Percentiles rank a stretch among this genome's conserved stretches.
Conservation (phyloP, 2,113 vertebrate species). For the Circaetus gallicus region DNA sequence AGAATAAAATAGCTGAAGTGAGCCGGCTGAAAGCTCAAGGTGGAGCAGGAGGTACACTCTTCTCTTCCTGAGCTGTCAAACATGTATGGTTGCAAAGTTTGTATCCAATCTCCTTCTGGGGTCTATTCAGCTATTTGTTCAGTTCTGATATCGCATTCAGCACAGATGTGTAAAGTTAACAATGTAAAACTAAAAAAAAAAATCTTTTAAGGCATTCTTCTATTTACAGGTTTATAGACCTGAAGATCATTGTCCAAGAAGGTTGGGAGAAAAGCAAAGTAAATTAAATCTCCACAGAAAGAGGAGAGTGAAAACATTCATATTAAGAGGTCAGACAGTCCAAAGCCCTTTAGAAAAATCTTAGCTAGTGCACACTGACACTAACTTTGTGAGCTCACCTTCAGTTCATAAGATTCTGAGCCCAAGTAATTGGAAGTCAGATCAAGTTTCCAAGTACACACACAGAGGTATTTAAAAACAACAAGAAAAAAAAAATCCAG, state of each 20-base stretch:
- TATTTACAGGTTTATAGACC: not conserved
- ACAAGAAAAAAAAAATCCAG: too few species aligned
- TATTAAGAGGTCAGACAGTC: not conserved
- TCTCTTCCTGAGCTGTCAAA: not conserved
- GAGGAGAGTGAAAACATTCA: not conserved
- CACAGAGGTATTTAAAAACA: not conserved
- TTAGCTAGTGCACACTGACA: not conserved
- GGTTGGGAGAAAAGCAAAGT: not conserved
- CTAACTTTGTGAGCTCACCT: not conserved
- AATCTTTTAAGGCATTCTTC: not conserved
- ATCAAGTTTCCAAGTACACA: not conserved
- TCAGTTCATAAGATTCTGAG: not conserved
- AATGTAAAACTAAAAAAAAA: not conserved
- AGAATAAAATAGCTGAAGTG: not conserved
- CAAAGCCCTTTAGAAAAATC: not conserved
- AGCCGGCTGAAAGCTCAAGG: not conserved
- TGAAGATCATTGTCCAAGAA: not conserved
- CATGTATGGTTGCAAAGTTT: not conserved
- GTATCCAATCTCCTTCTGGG: not conserved
- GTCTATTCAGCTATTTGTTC: not conserved
- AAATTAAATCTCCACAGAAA: not conserved
- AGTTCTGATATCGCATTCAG: not conserved
- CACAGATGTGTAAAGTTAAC: not conserved
- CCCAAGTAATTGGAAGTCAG: not conserved
- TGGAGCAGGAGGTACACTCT: not conserved